These are phyloP conservation scores for Anastatus disparis DNA, from an alignment of 1,140 invertebrate genomes.

Conservation along the genomic window DNA sequence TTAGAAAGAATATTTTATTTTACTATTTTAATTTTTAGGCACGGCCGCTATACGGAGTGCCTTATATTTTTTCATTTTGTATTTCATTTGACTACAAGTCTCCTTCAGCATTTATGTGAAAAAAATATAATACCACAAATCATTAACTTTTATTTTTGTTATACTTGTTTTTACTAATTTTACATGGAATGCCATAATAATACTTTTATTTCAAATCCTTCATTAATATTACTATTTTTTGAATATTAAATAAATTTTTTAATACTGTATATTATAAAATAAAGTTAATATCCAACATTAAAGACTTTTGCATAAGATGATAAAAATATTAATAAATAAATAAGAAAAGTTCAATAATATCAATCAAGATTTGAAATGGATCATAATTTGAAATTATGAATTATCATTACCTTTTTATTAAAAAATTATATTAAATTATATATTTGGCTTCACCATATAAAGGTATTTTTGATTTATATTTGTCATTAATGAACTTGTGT, in stretches of 20 bases:
- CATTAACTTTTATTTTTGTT: neutral
- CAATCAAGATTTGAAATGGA: slow-evolving; percentile 10
- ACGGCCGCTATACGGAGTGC: no score
- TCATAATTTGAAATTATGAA: slow-evolving; percentile 12
- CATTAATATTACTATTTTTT: slow-evolving; percentile 7
- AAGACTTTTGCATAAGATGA: neutral
- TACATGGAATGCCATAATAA: slow-evolving; percentile 32
- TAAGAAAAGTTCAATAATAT: neutral
- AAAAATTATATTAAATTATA: slow-evolving; percentile 25
- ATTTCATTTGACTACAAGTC: slow-evolving; percentile 17
- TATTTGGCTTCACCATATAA: slow-evolving; percentile 13
- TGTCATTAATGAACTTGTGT: slow-evolving; percentile 5
- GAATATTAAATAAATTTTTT: neutral
- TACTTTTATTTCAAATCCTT: slow-evolving; percentile 27
- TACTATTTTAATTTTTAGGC: no score
- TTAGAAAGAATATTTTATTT: no score
- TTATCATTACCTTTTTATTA: slow-evolving; percentile 9
- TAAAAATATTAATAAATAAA: neutral
- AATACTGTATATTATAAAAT: no score
- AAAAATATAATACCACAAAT: slow-evolving; percentile 12
- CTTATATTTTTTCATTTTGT: no score
- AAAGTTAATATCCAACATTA: neutral
- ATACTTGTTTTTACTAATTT: slow-evolving; percentile 9
- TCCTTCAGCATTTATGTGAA: slow-evolving; percentile 5
- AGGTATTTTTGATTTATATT: slow-evolving; percentile 30